Conservation (phyloP, 1,140 invertebrate genomes). For the Plectrocnemia conspersa region DNA sequence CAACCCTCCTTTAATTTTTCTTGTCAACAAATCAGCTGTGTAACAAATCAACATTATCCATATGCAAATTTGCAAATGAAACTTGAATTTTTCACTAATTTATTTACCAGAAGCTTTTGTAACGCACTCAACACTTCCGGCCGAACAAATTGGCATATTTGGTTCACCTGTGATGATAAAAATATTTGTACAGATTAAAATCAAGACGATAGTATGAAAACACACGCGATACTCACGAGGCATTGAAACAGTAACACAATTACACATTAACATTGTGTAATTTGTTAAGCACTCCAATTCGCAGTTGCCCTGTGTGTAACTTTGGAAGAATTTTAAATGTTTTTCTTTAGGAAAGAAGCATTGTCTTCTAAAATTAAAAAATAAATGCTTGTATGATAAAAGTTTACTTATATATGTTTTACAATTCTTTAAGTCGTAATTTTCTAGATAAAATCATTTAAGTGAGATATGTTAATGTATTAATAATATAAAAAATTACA, state of each 20-base stretch:
- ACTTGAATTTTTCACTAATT: not conserved
- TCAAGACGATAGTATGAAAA: not conserved
- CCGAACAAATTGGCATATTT: conserved; percentile 57
- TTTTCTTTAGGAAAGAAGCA: conserved; percentile 63
- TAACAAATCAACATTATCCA: not conserved
- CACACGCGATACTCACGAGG: conserved; percentile 50
- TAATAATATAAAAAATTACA: conserved; percentile 29
- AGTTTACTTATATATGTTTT: not conserved
- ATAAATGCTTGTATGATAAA: conserved; percentile 13
- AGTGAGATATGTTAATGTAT: not conserved
- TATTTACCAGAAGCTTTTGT: conserved; percentile 44
- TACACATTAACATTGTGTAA: conserved; percentile 61
- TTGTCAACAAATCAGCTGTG: conserved; percentile 52
- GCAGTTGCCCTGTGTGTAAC: conserved; percentile 73
- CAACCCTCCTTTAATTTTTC: conserved; percentile 48
- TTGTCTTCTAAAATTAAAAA: conserved; percentile 47
- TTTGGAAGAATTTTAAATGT: conserved; percentile 58
- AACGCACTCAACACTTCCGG: conserved; percentile 48
- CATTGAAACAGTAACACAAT: conserved; percentile 65
- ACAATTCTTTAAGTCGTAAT: not conserved
- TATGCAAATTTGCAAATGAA: not conserved
- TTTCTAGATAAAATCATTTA: not conserved
- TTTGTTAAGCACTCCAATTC: conserved; percentile 72
- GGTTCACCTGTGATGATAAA: conserved; percentile 23
- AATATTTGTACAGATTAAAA: too few relatives aligned